These are phyloP conservation scores for Myopa tessellatipennis DNA, from an alignment of 2,888 invertebrate genomes.

Conservation along the genomic window DNA sequence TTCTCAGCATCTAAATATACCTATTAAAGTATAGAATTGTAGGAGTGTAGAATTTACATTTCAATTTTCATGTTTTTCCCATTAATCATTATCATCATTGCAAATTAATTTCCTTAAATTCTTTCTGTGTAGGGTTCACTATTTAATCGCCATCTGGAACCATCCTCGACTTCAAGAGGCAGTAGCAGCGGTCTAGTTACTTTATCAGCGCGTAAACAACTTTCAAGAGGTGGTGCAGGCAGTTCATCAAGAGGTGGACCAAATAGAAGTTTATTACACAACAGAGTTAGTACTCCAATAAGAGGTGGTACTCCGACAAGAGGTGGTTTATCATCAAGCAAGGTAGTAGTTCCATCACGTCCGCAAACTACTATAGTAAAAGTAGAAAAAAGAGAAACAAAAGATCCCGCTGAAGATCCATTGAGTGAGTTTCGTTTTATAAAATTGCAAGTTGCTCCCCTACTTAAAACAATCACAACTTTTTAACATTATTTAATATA, in stretches of 20 bases:
- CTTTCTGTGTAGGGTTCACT: neutral
- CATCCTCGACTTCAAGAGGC: constrained; percentile 3
- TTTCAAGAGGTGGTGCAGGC: neutral
- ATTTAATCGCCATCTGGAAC: neutral
- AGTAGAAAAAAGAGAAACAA: constrained; percentile 48
- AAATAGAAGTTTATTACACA: neutral
- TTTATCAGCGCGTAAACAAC: constrained; percentile 10
- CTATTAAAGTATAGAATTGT: neutral
- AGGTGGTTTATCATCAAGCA: constrained; percentile 11
- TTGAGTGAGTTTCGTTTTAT: constrained; percentile 46
- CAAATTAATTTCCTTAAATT: neutral
- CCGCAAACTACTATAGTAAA: constrained; percentile 48
- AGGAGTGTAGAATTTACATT: neutral
- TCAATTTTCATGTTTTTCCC: neutral
- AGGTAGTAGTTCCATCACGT: constrained; percentile 6
- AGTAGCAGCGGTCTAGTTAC: constrained; percentile 8
- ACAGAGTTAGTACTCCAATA: no score
- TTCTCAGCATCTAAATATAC: neutral
- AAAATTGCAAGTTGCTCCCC: neutral
- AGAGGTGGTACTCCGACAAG: neutral
- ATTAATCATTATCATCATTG: no score
- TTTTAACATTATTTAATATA: constrained; percentile 2
- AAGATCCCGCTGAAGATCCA: constrained; percentile 51
- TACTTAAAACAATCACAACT: constrained; percentile 14
- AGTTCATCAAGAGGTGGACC: neutral